phyloP scores from a whole-genome alignment of 2,797 vertebrate species.

The Pachyuromys duprasi region DNA sequence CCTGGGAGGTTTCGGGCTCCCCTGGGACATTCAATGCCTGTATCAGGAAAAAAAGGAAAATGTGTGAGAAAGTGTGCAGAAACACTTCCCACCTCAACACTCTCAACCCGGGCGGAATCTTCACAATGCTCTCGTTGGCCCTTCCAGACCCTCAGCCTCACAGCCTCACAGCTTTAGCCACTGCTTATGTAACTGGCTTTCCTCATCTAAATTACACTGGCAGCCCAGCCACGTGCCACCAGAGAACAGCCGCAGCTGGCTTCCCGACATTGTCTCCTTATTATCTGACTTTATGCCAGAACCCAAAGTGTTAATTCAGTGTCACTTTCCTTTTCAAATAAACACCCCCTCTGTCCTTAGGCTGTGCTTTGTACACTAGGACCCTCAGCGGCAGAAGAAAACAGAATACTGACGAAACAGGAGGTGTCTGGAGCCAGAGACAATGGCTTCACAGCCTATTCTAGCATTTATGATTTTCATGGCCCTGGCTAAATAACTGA shows the following conservation, averaged over 20 bases:
- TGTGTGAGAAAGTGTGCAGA: not conserved
- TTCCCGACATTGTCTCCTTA: slow-evolving; percentile 25
- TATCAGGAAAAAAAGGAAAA: slow-evolving; percentile 64
- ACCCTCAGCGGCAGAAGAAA: not conserved
- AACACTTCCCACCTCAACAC: not conserved
- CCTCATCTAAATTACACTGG: not conserved
- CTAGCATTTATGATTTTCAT: not conserved
- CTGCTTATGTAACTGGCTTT: not conserved
- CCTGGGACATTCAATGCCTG: slow-evolving; percentile 97
- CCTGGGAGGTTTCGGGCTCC: slow-evolving; percentile 94
- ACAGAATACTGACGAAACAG: slow-evolving; percentile 18
- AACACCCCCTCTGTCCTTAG: slow-evolving; percentile 30
- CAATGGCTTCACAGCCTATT: not conserved
- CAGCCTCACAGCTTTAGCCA: not conserved
- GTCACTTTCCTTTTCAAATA: slow-evolving; percentile 60
- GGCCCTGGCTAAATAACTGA: slow-evolving; percentile 18
- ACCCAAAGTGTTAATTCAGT: slow-evolving; percentile 56
- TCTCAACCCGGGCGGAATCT: not conserved
- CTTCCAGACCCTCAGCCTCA: rapidly evolving
- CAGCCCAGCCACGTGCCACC: not conserved
- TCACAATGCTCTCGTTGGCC: not conserved
- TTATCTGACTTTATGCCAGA: not conserved
- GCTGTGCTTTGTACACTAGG: slow-evolving; percentile 28
- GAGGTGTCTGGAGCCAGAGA: not conserved
- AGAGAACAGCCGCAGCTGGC: not conserved